Evolutionary conservation across 2,888 invertebrate species (phyloP).

Genomic region (Pristionchus mayeri): DNA sequence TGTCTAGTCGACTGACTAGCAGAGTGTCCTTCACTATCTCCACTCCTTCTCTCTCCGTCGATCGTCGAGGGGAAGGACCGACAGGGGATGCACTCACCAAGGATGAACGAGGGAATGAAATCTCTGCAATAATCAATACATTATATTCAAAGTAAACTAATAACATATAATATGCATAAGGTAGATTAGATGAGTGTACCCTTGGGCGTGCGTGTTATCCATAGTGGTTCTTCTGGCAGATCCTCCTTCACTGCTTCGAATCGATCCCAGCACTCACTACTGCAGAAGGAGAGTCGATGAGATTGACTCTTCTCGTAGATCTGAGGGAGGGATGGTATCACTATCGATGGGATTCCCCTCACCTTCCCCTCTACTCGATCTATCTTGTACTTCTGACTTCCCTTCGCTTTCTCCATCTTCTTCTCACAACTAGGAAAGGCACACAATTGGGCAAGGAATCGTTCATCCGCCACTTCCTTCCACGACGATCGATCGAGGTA

Average conservation of each 20-base stretch:
- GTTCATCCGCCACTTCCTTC: slow-evolving; percentile 35
- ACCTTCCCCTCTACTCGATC: slow-evolving; percentile 31
- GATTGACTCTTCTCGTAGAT: slow-evolving; percentile 1
- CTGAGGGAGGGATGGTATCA: no score
- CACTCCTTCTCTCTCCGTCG: neutral
- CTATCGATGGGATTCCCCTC: no score
- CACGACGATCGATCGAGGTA: slow-evolving; percentile 43
- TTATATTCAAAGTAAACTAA: no score
- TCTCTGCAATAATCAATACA: no score
- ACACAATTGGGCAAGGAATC: slow-evolving; percentile 38
- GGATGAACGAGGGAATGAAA: no score
- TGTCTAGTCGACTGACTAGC: neutral
- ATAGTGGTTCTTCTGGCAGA: slow-evolving; percentile 25
- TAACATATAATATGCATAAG: no score
- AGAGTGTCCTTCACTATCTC: slow-evolving; percentile 30
- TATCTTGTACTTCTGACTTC: slow-evolving; percentile 19
- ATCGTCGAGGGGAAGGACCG: neutral
- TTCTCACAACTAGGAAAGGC: slow-evolving; percentile 36
- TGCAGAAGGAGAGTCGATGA: slow-evolving; percentile 8
- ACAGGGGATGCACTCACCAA: neutral
- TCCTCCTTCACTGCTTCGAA: neutral
- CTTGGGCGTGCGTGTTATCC: slow-evolving; percentile 17
- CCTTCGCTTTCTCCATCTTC: neutral
- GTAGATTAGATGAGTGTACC: no score
- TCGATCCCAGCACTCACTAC: slow-evolving; percentile 17